These are phyloP conservation scores for Limnothrissa miodon DNA, from an alignment of 2,113 vertebrate genomes.

Conservation along the genomic window DNA sequence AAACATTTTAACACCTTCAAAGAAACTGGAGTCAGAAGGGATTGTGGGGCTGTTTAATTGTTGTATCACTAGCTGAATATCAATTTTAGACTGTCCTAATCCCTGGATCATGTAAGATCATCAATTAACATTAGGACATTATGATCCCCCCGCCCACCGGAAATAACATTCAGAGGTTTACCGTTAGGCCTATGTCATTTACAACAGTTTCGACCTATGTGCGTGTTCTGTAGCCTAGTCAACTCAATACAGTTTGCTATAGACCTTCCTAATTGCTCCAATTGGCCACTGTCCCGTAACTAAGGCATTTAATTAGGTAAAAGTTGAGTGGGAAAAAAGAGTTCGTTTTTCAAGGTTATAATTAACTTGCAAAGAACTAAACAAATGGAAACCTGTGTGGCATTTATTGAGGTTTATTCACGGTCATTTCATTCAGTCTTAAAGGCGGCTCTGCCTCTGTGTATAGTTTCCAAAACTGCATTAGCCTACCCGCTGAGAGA, in stretches of 20 bases:
- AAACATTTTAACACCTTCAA: not conserved
- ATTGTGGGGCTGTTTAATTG: too few relatives aligned
- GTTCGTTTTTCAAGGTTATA: conserved; percentile 25
- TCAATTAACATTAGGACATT: too few relatives aligned
- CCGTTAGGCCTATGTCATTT: too few relatives aligned
- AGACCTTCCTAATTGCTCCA: not conserved
- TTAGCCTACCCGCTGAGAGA: conserved; percentile 49
- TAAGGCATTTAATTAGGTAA: conserved; percentile 27
- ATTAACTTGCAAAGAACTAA: conserved; percentile 36
- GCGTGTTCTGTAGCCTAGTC: not conserved
- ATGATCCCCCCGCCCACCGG: too few relatives aligned
- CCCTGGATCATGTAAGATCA: too few relatives aligned
- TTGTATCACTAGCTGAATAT: too few relatives aligned
- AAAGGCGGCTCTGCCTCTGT: conserved; percentile 2
- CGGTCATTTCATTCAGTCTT: not conserved
- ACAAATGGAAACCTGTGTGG: not conserved
- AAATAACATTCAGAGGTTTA: too few relatives aligned
- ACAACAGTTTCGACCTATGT: not conserved
- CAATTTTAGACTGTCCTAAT: too few relatives aligned
- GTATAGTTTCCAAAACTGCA: not conserved
- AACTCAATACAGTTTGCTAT: not conserved
- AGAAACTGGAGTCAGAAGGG: not conserved
- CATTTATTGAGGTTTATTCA: not conserved
- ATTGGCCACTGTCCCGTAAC: conserved; percentile 20
- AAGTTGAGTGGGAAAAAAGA: not conserved